Evolutionary conservation across 2,888 invertebrate genomes (phyloP), one percentile per base, ranked within the genome.

Genomic region (Hecatera dysodea): DNA sequence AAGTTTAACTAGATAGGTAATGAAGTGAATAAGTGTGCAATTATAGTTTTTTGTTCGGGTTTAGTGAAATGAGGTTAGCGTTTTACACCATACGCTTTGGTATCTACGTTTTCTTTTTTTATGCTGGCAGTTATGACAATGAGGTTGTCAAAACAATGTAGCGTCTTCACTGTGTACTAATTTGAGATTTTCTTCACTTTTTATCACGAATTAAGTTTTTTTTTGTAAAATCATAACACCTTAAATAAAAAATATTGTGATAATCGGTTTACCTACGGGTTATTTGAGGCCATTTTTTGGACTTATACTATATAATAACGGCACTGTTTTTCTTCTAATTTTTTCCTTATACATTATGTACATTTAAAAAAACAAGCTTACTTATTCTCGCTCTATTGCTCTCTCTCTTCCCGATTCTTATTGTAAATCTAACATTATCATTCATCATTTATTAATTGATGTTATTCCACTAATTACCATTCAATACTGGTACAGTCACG

Each of bases 21-120:
- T 65, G 61, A 75, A 69, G 79, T 69, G 55, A 46, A 82, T 63
- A 78, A 82, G 44, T 72, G 52, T 53, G 64, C 42, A 70, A 80
- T 83, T 80, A 80, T 70, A 53, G 12, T 60, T 64, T 63, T 80
- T 78, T 82, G 15, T 24, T 55, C 11, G 39, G 27, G 15, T 62
- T 42, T 60, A 50, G 17, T 64, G 60, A 64, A 82, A 79, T 63
- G 39, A 79, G 79, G 78, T 60, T 44, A 48, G 8, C 1, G 44
- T 65, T 72, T 72, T 78, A 59, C 50, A 60, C 77, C 24, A 70
- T 65, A 53, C 55, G 33, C 72, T 69, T 55, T 55, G 70, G 72
- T 42, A 53, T 75, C n/a, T n/a, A n/a, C n/a, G n/a, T n/a, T n/a
- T 42, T 56, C 9, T 44, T 65, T 56, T 72, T 73, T 74, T 50